Base-by-base conservation (phyloP, 2,113 vertebrate species). In the Maccullochella peelii region DNA sequence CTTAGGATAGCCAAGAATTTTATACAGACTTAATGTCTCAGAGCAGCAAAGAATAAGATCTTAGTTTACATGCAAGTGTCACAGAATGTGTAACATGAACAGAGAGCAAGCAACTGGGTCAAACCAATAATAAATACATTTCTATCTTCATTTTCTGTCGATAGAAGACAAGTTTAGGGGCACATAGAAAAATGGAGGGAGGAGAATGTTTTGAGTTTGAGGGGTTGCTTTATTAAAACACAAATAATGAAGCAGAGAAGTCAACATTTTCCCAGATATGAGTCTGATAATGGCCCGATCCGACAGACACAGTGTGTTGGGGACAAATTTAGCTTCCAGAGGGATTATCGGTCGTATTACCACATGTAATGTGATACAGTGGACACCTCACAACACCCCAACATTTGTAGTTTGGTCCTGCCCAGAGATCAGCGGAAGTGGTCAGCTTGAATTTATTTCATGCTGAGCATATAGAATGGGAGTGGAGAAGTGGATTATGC, bases 241-340 rank as follows among this genome's bases (percentile, higher is more conserved):
- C 50, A 47, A 84, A 81, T 61, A 73, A 80, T 30, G 38, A 30
- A 76, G 73, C 16, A 27, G 66, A 38, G 23, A 50, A 36, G 40
- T 55, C 27, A 69, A 63, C 16, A 2, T 73, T 78, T 79, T 30
- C 42, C 25, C 23, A 58, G 36, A 61, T 49, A 83, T 79, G 66
- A 61, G 62, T 23, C 50, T 40, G 27, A 57, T 76, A 77, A 82
- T 44, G 25, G 23, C 7, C 47, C 40, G 71, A 42, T 66, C 44
- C 5, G 15, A 66, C 50, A 55, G 27, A 73, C 42, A 5, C 36
- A 38, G 33, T n/a, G 68, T 33, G 58, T 73, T 49, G 72, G 63
- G 58, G 68, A 82, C 81, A 77, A 74, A 88, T 78, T 82, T 77
- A 80, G 76, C 75, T 77, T 75, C 47, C 3, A 62, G 75, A 78